Evolutionary conservation across 2,888 invertebrate species (phyloP).

Genomic region (Mythimna ferrago): DNA sequence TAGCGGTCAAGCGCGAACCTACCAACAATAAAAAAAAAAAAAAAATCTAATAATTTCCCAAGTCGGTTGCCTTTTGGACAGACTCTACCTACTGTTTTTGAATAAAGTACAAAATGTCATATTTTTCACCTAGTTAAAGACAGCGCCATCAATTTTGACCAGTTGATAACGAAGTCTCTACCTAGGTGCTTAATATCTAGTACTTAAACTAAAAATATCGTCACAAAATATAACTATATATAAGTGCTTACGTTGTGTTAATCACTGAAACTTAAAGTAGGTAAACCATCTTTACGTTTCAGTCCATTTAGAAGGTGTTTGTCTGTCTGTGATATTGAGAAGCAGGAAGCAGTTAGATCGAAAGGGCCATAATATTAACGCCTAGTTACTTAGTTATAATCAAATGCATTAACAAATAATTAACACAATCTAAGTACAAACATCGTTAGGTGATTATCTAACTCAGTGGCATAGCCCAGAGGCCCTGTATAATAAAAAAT

Average conservation of each 20-base stretch:
- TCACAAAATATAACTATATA: conserved; percentile 12
- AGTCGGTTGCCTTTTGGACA: too few relatives aligned
- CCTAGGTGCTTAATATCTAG: background rate
- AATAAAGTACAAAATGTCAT: conserved; percentile 7
- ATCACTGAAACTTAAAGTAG: conserved; percentile 13
- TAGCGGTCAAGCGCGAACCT: too few relatives aligned
- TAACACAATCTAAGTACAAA: conserved; percentile 40
- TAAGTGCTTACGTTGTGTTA: background rate
- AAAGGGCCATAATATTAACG: conserved; percentile 63
- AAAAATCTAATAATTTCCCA: too few relatives aligned
- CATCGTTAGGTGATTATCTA: conserved; percentile 15
- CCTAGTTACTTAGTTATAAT: conserved; percentile 21
- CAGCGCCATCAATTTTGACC: background rate
- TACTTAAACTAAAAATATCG: background rate
- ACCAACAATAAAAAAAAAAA: too few relatives aligned
- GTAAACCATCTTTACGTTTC: background rate
- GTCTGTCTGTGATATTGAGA: conserved; percentile 60
- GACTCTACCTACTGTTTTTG: background rate
- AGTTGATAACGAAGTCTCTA: background rate
- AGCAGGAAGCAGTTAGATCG: conserved; percentile 64
- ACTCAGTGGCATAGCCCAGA: too few relatives aligned
- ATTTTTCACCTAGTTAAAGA: background rate
- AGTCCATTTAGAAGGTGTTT: conserved; percentile 13
- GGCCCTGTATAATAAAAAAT: too few relatives aligned
- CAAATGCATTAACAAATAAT: conserved; percentile 2